These are phyloP conservation scores for Cryptoblepharus egeriae DNA, from an alignment of 2,797 vertebrate species.

Conservation along the genomic window DNA sequence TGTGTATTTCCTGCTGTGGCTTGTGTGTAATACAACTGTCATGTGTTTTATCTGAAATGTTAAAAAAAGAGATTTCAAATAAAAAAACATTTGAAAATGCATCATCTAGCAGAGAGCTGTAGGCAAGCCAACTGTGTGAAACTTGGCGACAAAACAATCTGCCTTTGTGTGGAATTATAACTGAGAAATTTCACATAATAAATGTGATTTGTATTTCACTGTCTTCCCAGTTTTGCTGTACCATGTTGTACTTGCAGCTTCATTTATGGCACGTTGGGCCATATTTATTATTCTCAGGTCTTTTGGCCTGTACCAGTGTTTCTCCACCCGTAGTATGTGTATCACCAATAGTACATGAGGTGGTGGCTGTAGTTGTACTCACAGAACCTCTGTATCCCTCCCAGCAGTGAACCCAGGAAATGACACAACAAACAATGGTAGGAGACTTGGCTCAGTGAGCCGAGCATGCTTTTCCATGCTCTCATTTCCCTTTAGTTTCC, in stretches of 20 bases:
- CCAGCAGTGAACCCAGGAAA: too few relatives aligned
- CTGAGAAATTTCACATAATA: not conserved
- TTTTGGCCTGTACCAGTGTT: not conserved
- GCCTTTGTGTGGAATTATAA: conserved; percentile 12
- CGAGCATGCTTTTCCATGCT: too few relatives aligned
- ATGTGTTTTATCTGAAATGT: conserved; percentile 24
- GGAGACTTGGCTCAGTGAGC: too few relatives aligned
- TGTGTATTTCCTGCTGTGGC: not conserved
- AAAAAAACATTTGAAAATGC: not conserved
- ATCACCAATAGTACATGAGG: too few relatives aligned
- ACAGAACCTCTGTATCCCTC: too few relatives aligned
- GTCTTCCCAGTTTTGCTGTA: conserved; percentile 17
- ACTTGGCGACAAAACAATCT: not conserved
- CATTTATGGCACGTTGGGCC: not conserved
- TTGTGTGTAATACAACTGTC: not conserved
- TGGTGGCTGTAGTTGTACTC: too few relatives aligned
- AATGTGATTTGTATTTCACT: conserved; percentile 14
- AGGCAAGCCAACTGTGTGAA: not conserved
- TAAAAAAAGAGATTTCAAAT: conserved; percentile 3
- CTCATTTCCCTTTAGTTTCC: too few relatives aligned
- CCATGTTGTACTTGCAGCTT: conserved; percentile 43
- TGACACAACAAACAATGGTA: too few relatives aligned
- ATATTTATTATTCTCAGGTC: not conserved
- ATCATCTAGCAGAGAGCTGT: not conserved
- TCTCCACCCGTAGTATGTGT: too few relatives aligned